Base-by-base conservation (phyloP, 2,113 vertebrate genomes). In the Lathamus discolor region DNA sequence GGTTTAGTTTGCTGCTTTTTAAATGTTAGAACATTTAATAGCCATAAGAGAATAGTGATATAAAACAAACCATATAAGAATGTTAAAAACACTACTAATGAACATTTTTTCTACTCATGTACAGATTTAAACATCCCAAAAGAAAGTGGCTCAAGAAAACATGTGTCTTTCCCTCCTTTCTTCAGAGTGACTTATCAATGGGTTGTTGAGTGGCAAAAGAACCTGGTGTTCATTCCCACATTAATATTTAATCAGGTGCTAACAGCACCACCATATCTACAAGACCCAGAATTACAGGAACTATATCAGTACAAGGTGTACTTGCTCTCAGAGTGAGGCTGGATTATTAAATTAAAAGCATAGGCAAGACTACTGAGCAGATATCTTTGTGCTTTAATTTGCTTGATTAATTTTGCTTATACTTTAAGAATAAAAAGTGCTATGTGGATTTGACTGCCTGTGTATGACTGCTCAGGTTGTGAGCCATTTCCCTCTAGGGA, bases 171-270 rank as follows among this genome's bases (percentile, higher is more conserved):
- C 82, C 54, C 17, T 88, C n/a, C 66, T 49, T 76, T 86, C 72
- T 96, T 88, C 22, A 25, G 37, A 51, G 61, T 67, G 62, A 81
- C 28, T 82, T 78, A 69, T 83, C 74, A 93, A 80, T 62, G 20
- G 29, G 31, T 87, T 90, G 51, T 46, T 88, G 62, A 97, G 61
- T 96, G 77, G 78, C 28, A 43, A 73, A 91, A 90, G 77, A 85
- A 54, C 43, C 67, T 83, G 37, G 27, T 63, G 43, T 69, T 96
- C 52, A 7, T 95, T 94, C 41, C 44, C 78, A 86, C 46, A 74
- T 43, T 93, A 92, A 91, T 84, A 79, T 81, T 91, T 92, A 81
- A 95, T 93, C 78, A 92, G 84, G 87, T 75, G 83, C 61, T 69
- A 95, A 86, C 69, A 88, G 85, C 61, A 72, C 80, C 85, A 43